phyloP scores from a whole-genome alignment of 2,888 invertebrate species.

The Polyommatus iphigenia region DNA sequence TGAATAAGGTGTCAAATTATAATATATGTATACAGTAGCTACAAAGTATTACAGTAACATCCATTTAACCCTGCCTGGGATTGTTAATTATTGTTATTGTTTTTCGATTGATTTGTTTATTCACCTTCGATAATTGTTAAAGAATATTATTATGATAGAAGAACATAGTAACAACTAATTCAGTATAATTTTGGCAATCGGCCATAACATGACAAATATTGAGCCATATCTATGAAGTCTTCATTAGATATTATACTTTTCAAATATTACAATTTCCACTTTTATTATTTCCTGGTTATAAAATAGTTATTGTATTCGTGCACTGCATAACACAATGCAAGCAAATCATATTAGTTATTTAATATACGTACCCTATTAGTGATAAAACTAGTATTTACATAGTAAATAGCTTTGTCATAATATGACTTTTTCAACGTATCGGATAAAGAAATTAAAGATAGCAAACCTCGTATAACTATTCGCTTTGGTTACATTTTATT shows the following conservation, averaged over 20 bases:
- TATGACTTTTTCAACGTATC: too few species aligned
- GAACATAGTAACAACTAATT: background rate
- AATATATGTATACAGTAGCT: too few species aligned
- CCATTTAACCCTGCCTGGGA: too few species aligned
- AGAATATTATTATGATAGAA: background rate
- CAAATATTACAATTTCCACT: background rate
- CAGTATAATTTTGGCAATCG: background rate
- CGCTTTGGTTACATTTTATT: too few species aligned
- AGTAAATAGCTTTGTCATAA: background rate
- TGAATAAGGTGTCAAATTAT: too few species aligned
- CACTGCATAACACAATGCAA: too few species aligned
- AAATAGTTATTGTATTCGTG: background rate
- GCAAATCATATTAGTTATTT: too few species aligned
- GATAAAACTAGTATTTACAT: too few species aligned
- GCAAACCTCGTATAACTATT: too few species aligned
- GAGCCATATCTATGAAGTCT: background rate
- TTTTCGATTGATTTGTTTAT: background rate
- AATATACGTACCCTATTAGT: too few species aligned
- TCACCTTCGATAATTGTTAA: background rate
- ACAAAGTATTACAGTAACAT: background rate
- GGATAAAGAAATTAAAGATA: too few species aligned
- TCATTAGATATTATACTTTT: background rate
- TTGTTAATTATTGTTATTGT: background rate
- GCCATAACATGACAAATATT: conserved; percentile 11
- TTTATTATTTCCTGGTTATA: background rate